Conservation (phyloP, 2,797 vertebrate species). For the Enteromius anoplus region DNA sequence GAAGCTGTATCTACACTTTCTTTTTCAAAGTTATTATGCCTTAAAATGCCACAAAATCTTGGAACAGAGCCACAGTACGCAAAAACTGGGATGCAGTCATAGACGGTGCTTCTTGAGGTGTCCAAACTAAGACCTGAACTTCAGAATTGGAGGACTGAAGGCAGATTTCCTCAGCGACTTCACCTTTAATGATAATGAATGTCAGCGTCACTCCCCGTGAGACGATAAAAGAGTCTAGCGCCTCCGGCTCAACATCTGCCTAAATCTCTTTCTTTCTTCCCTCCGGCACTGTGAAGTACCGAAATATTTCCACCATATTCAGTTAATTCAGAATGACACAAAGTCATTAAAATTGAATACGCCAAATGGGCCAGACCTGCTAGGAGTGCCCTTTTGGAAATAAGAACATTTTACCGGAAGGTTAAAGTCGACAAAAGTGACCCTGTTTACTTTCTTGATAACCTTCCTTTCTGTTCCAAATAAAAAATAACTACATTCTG, state of each 20-base stretch:
- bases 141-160: neutral
- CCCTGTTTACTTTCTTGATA: neutral
- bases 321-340: constrained; percentile 78
- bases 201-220: constrained; percentile 20
- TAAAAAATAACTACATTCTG: neutral
- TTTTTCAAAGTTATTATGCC: neutral
- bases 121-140: neutral
- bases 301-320: constrained; percentile 74
- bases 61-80: neutral
- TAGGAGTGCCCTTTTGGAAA: constrained; percentile 64
- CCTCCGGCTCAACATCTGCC: constrained; percentile 45
- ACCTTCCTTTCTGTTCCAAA: neutral
- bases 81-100: neutral
- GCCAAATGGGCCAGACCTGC: constrained; percentile 66
- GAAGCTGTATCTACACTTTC: neutral
- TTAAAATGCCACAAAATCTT: neutral
- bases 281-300: constrained; percentile 64
- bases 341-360: constrained; percentile 80
- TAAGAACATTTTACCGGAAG: constrained; percentile 24
- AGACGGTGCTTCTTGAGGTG: neutral
- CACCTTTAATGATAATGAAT: constrained; percentile 51
- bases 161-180: constrained; percentile 31
- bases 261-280: constrained; percentile 58
- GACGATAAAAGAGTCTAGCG: constrained; percentile 20
- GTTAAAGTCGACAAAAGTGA: neutral